Percentiles rank a stretch among this genome's conserved stretches.
phyloP scores from a whole-genome alignment of 2,797 vertebrate genomes.

The Smutsia gigantea region DNA sequence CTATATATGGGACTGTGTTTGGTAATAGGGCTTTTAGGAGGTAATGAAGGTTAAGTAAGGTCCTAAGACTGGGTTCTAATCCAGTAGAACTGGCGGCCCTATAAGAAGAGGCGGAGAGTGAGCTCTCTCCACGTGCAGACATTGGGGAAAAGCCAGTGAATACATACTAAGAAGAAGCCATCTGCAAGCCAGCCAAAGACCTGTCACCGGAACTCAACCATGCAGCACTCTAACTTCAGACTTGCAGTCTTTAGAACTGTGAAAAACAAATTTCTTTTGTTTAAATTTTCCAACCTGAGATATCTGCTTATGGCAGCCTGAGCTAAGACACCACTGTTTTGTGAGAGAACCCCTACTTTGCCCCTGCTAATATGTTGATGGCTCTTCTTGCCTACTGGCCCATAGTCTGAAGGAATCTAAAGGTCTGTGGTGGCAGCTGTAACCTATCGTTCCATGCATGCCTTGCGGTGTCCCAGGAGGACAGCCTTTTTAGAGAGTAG shows the following conservation, averaged over 20 bases:
- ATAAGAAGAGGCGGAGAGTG: neutral
- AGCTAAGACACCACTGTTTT: neutral
- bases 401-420: neutral
- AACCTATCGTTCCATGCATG: neutral
- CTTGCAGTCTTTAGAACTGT: neutral
- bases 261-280: neutral
- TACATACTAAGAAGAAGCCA: neutral
- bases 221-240: neutral
- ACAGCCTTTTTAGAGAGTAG: neutral
- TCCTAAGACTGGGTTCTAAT: neutral
- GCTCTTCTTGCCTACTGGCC: neutral
- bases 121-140: fast-evolving
- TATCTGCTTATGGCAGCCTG: neutral
- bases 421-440: neutral
- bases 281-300: neutral
- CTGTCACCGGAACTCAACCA: neutral
- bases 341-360: neutral
- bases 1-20: neutral
- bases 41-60: neutral
- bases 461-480: neutral
- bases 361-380: neutral
- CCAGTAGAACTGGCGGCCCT: neutral
- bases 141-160: neutral
- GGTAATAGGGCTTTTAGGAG: neutral
- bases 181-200: neutral